These are phyloP conservation scores for Schlechtendalia chinensis DNA, from an alignment of 1,140 invertebrate genomes.

Conservation along the genomic window DNA sequence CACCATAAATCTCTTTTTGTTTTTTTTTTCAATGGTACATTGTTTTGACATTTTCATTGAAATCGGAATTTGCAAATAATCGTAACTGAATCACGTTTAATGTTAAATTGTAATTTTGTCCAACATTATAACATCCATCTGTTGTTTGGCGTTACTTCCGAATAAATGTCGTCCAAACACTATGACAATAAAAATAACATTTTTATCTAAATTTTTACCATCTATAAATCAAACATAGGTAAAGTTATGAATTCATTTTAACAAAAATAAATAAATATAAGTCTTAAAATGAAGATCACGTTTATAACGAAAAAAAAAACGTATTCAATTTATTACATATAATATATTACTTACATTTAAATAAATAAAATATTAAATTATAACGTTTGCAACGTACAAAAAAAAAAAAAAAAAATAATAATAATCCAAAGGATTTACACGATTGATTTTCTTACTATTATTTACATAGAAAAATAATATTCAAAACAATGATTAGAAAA, in stretches of 20 bases:
- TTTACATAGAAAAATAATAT: background rate
- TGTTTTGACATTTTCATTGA: too few species aligned
- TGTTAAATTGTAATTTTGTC: too few species aligned
- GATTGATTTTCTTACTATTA: background rate
- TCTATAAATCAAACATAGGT: conserved; percentile 34
- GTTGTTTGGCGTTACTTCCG: too few species aligned
- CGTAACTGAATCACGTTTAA: too few species aligned
- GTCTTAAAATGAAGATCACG: conserved; percentile 49
- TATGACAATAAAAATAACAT: too few species aligned
- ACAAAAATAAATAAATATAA: conserved; percentile 48
- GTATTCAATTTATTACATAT: background rate
- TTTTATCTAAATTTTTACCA: too few species aligned
- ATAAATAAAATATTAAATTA: conserved; percentile 47
- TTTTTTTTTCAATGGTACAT: too few species aligned
- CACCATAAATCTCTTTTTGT: too few species aligned
- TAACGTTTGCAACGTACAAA: conserved; percentile 11
- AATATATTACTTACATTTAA: background rate
- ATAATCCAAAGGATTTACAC: background rate
- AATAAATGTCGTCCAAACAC: too few species aligned
- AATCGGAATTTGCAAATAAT: too few species aligned
- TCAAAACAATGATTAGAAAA: background rate
- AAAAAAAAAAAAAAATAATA: background rate
- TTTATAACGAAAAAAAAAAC: conserved; percentile 44
- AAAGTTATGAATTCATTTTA: conserved; percentile 45
- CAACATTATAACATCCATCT: too few species aligned